Percentiles rank a stretch among this genome's conserved stretches.
phyloP scores from a whole-genome alignment of 2,797 vertebrate species.

The Vultur gryphus region DNA sequence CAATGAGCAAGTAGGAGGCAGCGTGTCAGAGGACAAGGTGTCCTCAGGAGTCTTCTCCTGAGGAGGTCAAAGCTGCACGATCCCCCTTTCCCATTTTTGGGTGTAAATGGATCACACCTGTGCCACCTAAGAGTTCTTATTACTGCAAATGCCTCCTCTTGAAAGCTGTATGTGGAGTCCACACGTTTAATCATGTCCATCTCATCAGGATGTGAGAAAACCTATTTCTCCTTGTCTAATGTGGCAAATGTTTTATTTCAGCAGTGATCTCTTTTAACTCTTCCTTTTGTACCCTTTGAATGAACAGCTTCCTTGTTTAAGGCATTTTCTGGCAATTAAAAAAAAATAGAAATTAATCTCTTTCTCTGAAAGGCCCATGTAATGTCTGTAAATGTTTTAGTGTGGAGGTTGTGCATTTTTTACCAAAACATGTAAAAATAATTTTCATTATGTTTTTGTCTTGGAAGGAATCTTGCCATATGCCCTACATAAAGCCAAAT shows the following conservation, averaged over 20 bases:
- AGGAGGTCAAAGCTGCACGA: neutral
- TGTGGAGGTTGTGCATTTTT: neutral
- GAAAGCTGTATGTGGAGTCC: neutral
- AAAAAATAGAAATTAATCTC: neutral
- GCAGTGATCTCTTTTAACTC: neutral
- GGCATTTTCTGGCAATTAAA: neutral
- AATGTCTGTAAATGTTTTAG: neutral
- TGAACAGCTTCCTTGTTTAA: neutral
- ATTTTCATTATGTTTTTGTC: neutral
- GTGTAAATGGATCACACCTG: neutral
- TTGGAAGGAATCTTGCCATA: neutral
- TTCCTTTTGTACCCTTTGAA: neutral
- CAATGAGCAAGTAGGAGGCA: neutral
- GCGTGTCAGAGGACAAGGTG: neutral
- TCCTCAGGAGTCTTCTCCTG: neutral
- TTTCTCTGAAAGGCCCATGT: neutral
- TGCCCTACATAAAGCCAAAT: neutral
- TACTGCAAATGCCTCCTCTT: neutral
- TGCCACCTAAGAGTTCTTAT: neutral
- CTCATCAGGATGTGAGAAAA: constrained; percentile 4
- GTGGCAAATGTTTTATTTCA: neutral
- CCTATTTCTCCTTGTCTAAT: neutral
- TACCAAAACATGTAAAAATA: neutral
- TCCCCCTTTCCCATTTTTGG: neutral
- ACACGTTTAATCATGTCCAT: neutral